Evolutionary conservation across 2,888 invertebrate genomes (phyloP).

Genomic region (Physocephala rufipes): DNA sequence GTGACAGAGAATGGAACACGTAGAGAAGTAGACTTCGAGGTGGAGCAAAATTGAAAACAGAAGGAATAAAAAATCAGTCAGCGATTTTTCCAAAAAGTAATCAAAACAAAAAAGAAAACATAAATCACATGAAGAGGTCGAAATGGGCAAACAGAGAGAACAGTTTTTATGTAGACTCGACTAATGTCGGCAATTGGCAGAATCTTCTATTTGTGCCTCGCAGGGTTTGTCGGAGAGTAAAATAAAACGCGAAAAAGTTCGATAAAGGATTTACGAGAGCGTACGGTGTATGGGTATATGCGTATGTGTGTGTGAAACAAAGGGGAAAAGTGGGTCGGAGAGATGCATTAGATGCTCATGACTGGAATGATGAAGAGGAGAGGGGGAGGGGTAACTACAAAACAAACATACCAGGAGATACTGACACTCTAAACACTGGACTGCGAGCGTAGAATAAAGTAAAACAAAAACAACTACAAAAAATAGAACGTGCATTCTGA

Average conservation of each 20-base stretch:
- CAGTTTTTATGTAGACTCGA: conserved; percentile 13
- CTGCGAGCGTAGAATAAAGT: conserved; percentile 7
- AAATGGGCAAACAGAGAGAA: conserved; percentile 20
- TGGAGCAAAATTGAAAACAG: neutral
- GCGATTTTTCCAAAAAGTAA: neutral
- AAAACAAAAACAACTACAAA: conserved; percentile 16
- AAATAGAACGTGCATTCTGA: neutral
- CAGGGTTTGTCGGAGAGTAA: conserved; percentile 12
- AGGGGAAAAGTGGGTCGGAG: neutral
- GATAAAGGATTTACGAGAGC: conserved; percentile 22
- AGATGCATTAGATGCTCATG: neutral
- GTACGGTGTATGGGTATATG: conserved; percentile 18
- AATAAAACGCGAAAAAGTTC: conserved; percentile 31
- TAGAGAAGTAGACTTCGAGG: neutral
- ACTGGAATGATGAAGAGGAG: neutral
- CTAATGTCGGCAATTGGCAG: too few species aligned
- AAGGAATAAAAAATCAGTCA: neutral
- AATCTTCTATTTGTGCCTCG: neutral
- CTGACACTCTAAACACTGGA: conserved; percentile 4
- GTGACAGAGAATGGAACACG: neutral
- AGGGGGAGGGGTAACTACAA: neutral
- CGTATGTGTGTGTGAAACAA: conserved; percentile 8
- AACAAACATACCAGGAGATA: neutral
- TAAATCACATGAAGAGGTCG: neutral
- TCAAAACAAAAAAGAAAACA: conserved; percentile 9